Conservation (phyloP, 2,113 vertebrate genomes). For the Nyctibius bracteatus region DNA sequence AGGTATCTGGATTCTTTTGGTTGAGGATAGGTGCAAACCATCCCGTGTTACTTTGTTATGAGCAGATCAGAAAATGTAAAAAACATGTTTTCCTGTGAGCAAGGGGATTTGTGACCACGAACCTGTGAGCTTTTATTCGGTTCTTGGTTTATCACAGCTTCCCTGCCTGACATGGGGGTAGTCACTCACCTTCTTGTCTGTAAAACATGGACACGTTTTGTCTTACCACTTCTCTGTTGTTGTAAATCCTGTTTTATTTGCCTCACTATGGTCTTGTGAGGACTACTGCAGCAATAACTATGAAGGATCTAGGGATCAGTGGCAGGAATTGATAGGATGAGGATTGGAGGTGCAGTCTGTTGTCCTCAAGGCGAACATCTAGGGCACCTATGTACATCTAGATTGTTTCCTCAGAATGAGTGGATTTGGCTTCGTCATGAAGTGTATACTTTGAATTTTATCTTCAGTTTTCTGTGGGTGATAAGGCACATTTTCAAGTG, state of each 20-base stretch:
- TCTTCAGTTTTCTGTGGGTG: neutral
- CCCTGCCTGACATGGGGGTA: neutral
- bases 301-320: neutral
- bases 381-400: fast-evolving
- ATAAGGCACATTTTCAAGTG: neutral
- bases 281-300: neutral
- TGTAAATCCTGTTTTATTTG: neutral
- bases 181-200: neutral
- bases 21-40: neutral
- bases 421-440: neutral
- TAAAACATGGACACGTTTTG: neutral
- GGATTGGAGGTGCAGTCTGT: neutral
- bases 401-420: neutral
- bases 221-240: neutral
- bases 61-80: neutral
- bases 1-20: neutral
- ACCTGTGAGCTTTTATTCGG: neutral
- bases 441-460: neutral
- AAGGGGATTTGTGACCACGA: neutral
- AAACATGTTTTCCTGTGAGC: neutral
- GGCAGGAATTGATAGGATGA: neutral
- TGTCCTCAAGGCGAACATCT: neutral
- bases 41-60: neutral
- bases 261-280: neutral
- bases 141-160: neutral